Conservation (phyloP, 1,140 invertebrate genomes). For the Pararge aegeria region DNA sequence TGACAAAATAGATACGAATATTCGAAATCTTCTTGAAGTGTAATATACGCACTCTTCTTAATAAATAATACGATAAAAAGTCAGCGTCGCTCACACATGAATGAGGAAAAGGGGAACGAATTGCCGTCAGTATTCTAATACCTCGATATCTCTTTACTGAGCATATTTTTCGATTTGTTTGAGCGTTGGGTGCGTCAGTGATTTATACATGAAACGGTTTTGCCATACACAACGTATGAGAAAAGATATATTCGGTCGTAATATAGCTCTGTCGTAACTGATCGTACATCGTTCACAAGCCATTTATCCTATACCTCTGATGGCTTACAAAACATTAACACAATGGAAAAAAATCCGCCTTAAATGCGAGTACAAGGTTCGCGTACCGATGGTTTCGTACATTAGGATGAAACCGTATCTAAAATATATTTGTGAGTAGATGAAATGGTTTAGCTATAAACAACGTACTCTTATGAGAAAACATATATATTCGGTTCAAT, state of each 20-base stretch:
- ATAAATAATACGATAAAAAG: conserved; percentile 12
- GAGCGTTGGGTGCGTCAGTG: conserved; percentile 41
- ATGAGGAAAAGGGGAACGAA: conserved; percentile 20
- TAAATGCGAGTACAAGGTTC: too few species aligned
- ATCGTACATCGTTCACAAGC: conserved; percentile 12
- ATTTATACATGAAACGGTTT: conserved; percentile 50
- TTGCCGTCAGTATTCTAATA: conserved; percentile 32
- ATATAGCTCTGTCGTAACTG: conserved; percentile 19
- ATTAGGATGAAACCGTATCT: too few species aligned
- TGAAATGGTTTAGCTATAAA: too few species aligned
- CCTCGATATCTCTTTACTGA: conserved; percentile 48
- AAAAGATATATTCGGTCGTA: conserved; percentile 20
- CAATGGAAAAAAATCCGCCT: conserved; percentile 8
- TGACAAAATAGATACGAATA: too few species aligned
- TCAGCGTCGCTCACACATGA: conserved; percentile 6
- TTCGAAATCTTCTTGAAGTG: not conserved
- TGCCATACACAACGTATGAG: conserved; percentile 21
- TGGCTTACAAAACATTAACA: conserved; percentile 27
- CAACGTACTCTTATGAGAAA: too few species aligned
- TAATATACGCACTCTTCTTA: not conserved
- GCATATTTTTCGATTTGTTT: conserved; percentile 58
- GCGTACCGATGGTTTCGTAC: too few species aligned
- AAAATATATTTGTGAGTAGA: too few species aligned
- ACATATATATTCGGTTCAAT: too few species aligned
- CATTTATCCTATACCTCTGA: conserved; percentile 29